Percentiles rank a stretch among this genome's conserved stretches.
phyloP scores from a whole-genome alignment of 53 echinoderm and acorn worm genomes.

The Holothuria scabra region DNA sequence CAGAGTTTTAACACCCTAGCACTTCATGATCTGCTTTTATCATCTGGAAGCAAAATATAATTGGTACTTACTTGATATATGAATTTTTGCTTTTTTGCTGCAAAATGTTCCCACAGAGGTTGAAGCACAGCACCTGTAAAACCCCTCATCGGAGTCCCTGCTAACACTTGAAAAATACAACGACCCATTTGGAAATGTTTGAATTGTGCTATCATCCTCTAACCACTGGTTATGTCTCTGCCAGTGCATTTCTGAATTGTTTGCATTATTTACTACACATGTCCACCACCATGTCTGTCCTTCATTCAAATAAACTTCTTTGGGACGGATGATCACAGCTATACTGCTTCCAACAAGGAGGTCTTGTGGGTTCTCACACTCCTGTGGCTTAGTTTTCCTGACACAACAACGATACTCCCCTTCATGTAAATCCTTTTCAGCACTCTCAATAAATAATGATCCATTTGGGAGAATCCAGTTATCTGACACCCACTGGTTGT shows the following conservation, averaged over 20 bases:
- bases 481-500: not conserved
- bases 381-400: no score
- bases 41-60: not conserved
- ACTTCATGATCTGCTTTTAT: no score
- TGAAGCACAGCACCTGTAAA: constrained; percentile 69
- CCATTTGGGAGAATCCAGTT: constrained; percentile 17
- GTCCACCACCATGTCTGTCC: not conserved
- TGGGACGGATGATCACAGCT: not conserved
- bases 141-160: constrained; percentile 57
- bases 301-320: not conserved
- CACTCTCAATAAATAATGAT: constrained; percentile 6
- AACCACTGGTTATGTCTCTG: not conserved
- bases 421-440: not conserved
- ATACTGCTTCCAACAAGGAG: constrained; percentile 11
- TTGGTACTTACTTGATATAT: constrained; percentile 63
- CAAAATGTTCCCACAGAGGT: constrained; percentile 66
- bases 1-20: no score
- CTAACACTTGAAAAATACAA: constrained; percentile 55
- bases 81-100: constrained; percentile 56
- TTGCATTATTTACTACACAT: not conserved
- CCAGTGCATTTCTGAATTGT: not conserved
- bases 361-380: not conserved
- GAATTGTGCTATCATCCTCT: constrained; percentile 39
- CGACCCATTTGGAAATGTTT: constrained; percentile 47
- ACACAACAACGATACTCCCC: not conserved